Evolutionary conservation across 2,113 vertebrate genomes (phyloP), one percentile per base, ranked within the genome.

Genomic region (Elaphurus davidianus): DNA sequence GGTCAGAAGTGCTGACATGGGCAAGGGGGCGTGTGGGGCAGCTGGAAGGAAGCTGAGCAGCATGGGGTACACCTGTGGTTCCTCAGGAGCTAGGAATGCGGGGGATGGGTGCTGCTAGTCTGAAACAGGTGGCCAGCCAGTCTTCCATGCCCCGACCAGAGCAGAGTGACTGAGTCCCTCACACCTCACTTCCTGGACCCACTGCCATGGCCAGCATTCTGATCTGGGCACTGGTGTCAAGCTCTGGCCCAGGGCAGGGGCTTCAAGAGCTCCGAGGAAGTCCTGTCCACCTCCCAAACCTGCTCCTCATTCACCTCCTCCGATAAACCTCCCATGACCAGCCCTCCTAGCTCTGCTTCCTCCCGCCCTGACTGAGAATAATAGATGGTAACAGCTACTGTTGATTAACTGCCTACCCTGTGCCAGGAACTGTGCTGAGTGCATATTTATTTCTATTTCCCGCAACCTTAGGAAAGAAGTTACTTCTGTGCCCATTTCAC

Each of bases 1-100:
- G 4, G 47, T 25, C 27, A 62, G 74, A 30, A 90, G 85, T 36
- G 11, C 47, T 0, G 0, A 71, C 30, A 19, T 74, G 9, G 83
- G 57, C n/a, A 1, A 27, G 30, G 76, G 15, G 82, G 28, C 0
- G 0, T 28, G 11, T 3, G 50, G 47, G 28, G 45, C 52, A 9
- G 9, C 45, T 4, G 1, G 90, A 55, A 97, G 71, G 28, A 52
- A 52, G 62, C 83, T 40, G 16, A 0, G 1, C 0, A 0, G n/a
- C 23, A 52, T 28, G 43, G 64, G 62, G 43, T 9, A 57, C 40
- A n/a, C 54, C 47, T 15, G 54, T 1, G 47, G 93, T 45, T 5
- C 5, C 25, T 96, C 95, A 83, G 91, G 92, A 89, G 93, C 91
- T 59, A 97, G 96, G 95, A 94, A 97, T 89, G 97, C 10, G 1